Evolutionary conservation across 2,797 vertebrate species (phyloP).

Genomic region (Hippopotamyrus pictus): DNA sequence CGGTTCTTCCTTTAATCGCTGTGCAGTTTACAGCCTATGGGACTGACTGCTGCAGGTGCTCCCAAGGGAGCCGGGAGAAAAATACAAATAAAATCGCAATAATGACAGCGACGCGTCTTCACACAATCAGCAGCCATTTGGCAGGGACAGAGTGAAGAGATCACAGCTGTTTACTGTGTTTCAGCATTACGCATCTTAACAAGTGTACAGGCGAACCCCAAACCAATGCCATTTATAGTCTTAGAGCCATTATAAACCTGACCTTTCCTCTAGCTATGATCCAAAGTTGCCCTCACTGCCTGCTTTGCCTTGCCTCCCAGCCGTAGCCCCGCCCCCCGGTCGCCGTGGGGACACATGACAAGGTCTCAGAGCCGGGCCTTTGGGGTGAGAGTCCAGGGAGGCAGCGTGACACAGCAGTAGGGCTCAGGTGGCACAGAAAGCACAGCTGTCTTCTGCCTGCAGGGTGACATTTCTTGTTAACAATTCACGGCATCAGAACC

Average conservation of each 20-base stretch:
- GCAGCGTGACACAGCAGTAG: constrained; percentile 10
- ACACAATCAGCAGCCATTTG: background rate
- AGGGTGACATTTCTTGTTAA: background rate
- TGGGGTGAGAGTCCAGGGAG: background rate
- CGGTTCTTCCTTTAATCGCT: background rate
- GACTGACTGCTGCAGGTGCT: background rate
- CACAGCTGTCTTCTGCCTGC: background rate
- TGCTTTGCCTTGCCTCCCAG: background rate
- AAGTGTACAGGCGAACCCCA: background rate
- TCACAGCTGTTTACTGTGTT: background rate
- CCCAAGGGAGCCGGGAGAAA: background rate
- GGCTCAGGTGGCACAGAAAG: constrained; percentile 2
- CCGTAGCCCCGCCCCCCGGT: background rate
- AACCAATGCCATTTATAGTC: background rate
- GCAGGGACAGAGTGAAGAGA: background rate
- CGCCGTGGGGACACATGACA: background rate
- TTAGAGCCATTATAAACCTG: background rate
- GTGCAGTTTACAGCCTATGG: background rate
- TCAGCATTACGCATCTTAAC: background rate
- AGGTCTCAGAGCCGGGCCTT: background rate
- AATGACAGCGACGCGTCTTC: background rate
- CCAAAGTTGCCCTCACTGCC: background rate
- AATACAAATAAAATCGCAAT: background rate
- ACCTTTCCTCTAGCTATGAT: background rate
- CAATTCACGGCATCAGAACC: constrained; percentile 1